Percentiles rank a stretch among this genome's conserved stretches.
phyloP scores from a whole-genome alignment of 2,113 vertebrate genomes.

The Tor tambroides region DNA sequence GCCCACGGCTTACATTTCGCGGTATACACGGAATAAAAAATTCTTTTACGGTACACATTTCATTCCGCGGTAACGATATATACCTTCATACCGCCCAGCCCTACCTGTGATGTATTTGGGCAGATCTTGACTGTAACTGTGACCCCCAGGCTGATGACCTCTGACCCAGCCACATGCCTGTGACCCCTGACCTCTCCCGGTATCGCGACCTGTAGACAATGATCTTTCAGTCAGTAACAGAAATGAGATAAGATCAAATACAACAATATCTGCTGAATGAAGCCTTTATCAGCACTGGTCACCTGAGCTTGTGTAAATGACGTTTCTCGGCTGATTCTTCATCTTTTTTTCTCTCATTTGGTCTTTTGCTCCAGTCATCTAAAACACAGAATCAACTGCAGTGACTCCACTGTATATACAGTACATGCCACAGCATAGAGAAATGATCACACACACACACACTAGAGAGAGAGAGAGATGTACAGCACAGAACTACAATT shows the following conservation, averaged over 20 bases:
- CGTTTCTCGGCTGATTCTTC: slow-evolving; percentile 88
- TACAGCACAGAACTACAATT: no score
- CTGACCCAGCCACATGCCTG: background rate
- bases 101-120: slow-evolving; percentile 89
- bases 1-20: no score
- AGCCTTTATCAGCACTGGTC: background rate
- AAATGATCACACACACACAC: no score
- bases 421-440: no score
- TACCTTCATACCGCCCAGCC: no score
- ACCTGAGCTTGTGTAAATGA: slow-evolving; percentile 73
- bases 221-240: background rate
- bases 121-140: slow-evolving; percentile 72
- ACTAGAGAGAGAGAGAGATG: no score
- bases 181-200: background rate
- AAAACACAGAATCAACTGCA: background rate
- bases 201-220: slow-evolving; percentile 2
- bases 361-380: slow-evolving; percentile 82
- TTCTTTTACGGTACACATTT: no score
- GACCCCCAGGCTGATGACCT: slow-evolving; percentile 59
- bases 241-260: no score
- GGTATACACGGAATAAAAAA: no score
- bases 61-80: no score
- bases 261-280: background rate
- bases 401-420: no score
- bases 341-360: slow-evolving; percentile 91